Base-by-base conservation (phyloP, 2,797 vertebrate genomes). In the Anas acuta region DNA sequence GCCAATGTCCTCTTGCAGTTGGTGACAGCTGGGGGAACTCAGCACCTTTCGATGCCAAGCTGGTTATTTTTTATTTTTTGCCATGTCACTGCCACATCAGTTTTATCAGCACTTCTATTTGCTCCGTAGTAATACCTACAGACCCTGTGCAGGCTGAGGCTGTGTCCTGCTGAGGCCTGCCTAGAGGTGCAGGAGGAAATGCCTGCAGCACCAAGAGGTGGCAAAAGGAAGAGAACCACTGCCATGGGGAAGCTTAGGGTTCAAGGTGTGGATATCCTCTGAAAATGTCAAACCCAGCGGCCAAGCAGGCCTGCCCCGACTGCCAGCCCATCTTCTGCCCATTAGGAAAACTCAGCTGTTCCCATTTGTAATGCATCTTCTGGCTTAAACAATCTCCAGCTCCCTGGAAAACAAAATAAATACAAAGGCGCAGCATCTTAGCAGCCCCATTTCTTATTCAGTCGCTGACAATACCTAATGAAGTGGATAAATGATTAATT, bases 401-500 rank as follows among this genome's bases (percentile, higher is more conserved):
- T 85, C 61, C 54, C 22, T 0, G 3, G 78, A 49, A 84, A 82
- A 66, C 32, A 67, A 70, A 87, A 73, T 9, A 73, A 79, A 60
- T 1, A 54, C 30, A 0, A 53, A 3, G 0, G 8, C 0, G 37
- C 71, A 45, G 35, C 75, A 7, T 43, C 93, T 45, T 25, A 5
- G 61, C 83, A 81, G 84, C 70, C 60, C 54, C 30, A 7, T 65
- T 95, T 60, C 90, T 85, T 74, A 96, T 93, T 73, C 94, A 3
- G 41, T 37, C 33, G 54, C 72, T 76, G 94, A 91, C 92, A 94
- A 85, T 75, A 67, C 17, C 64, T 87, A 96, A 91, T 82, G 85
- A 84, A 85, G 93, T 92, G 88, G 93, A 74, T 92, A 97, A 97
- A 93, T 94, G 92, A 96, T 97, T 97, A 96, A 96, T 97, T 96